Conservation (phyloP, 2,888 invertebrate species). For the Mythimna albipuncta region DNA sequence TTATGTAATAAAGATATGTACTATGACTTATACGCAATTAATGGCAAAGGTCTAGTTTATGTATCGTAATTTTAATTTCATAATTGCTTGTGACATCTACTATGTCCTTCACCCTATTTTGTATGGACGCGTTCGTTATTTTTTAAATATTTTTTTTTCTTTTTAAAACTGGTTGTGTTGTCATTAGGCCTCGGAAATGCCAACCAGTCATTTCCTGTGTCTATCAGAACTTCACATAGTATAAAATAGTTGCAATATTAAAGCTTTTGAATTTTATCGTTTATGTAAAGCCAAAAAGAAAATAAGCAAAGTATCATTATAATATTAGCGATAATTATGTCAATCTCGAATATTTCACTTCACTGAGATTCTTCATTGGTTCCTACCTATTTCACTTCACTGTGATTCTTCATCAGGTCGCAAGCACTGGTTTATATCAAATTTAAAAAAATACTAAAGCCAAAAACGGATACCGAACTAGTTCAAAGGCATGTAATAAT, state of each 20-base stretch:
- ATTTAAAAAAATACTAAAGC: no score
- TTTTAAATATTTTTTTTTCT: constrained; percentile 4
- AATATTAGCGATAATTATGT: no score
- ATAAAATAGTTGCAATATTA: background rate
- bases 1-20: constrained; percentile 57
- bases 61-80: constrained; percentile 48
- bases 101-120: constrained; percentile 45
- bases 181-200: constrained; percentile 34
- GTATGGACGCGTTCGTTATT: constrained; percentile 37
- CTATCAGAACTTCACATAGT: background rate
- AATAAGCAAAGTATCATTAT: no score
- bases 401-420: no score
- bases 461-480: no score
- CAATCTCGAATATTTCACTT: no score
- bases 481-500: no score
- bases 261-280: background rate
- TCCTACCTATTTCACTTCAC: no score
- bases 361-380: no score
- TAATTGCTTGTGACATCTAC: constrained; percentile 41
- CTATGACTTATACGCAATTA: constrained; percentile 44
- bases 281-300: no score
- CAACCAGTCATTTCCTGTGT: constrained; percentile 17
- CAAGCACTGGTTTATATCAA: no score
- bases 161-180: constrained; percentile 10
- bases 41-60: constrained; percentile 57